Evolutionary conservation across 30 jellyfish, hydroid and myxozoan genomes (phyloP).

Genomic region (Turritopsis rubra): DNA sequence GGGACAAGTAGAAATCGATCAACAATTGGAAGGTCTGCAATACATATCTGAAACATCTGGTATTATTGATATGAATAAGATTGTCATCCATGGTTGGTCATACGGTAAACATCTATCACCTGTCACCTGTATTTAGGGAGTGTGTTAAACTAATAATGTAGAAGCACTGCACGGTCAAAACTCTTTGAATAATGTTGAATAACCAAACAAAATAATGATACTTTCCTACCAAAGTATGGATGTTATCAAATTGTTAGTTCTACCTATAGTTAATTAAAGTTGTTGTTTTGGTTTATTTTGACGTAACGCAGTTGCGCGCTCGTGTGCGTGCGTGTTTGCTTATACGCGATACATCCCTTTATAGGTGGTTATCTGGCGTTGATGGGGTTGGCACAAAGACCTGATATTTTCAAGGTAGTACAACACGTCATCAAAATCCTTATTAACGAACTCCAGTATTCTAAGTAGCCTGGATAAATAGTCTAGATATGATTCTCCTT

Average conservation of each 20-base stretch:
- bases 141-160: not conserved
- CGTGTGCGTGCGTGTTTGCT: not conserved
- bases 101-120: conserved; percentile 37
- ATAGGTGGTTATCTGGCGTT: conserved; percentile 73
- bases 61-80: conserved; percentile 51
- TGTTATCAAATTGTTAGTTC: too few relatives aligned
- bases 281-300: too few relatives aligned
- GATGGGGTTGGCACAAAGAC: conserved; percentile 83
- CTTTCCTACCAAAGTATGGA: too few relatives aligned
- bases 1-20: conserved; percentile 83
- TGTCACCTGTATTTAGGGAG: not conserved
- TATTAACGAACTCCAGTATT: too few relatives aligned
- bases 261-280: too few relatives aligned
- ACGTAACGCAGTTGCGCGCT: not conserved
- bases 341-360: not conserved
- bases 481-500: too few relatives aligned
- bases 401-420: conserved; percentile 74
- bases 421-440: too few relatives aligned
- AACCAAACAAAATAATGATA: too few relatives aligned
- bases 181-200: too few relatives aligned
- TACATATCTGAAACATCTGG: conserved; percentile 43
- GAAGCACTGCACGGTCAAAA: too few relatives aligned
- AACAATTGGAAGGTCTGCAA: conserved; percentile 64
- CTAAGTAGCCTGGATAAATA: too few relatives aligned
- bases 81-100: conserved; percentile 89